Evolutionary conservation across 2,888 invertebrate species (phyloP).

Genomic region (Temnothorax unifasciatus): DNA sequence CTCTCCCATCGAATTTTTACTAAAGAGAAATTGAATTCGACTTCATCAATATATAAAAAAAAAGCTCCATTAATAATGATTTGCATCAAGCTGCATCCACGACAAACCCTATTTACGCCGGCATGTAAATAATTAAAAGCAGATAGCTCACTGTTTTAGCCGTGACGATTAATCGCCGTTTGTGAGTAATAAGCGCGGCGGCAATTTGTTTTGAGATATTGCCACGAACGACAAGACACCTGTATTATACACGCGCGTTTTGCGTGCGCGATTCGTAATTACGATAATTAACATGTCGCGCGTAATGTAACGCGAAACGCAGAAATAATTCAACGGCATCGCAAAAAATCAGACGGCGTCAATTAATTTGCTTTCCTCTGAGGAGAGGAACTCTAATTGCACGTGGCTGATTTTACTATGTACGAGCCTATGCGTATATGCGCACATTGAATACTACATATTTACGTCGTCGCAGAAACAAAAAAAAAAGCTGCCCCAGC

Average conservation of each 20-base stretch:
- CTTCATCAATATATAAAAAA: neutral
- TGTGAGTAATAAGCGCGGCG: conserved; percentile 51
- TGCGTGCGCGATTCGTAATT: conserved; percentile 42
- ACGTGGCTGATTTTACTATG: conserved; percentile 16
- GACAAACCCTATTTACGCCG: conserved; percentile 2
- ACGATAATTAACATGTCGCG: conserved; percentile 55
- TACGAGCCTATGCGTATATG: neutral
- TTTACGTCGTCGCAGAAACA: neutral
- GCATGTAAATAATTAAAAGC: conserved; percentile 49
- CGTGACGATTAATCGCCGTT: conserved; percentile 57
- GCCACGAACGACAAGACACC: conserved; percentile 45
- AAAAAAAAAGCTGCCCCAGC: neutral
- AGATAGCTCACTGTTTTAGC: conserved; percentile 47
- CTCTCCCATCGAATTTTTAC: neutral
- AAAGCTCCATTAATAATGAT: conserved; percentile 16
- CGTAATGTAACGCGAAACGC: conserved; percentile 36
- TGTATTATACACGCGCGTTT: conserved; percentile 39
- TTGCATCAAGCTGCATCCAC: conserved; percentile 3
- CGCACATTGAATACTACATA: neutral
- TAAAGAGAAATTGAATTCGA: neutral
- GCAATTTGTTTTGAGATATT: conserved; percentile 51
- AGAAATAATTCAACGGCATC: conserved; percentile 34
- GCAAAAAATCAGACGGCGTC: conserved; percentile 37
- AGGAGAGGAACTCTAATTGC: conserved; percentile 36
- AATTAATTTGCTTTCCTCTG: conserved; percentile 38